A percentile compares a stretch with the other conserved stretches of the same genome.
Evolutionary conservation across 2,113 vertebrate species (phyloP).

Genomic region (Rattus rattus): DNA sequence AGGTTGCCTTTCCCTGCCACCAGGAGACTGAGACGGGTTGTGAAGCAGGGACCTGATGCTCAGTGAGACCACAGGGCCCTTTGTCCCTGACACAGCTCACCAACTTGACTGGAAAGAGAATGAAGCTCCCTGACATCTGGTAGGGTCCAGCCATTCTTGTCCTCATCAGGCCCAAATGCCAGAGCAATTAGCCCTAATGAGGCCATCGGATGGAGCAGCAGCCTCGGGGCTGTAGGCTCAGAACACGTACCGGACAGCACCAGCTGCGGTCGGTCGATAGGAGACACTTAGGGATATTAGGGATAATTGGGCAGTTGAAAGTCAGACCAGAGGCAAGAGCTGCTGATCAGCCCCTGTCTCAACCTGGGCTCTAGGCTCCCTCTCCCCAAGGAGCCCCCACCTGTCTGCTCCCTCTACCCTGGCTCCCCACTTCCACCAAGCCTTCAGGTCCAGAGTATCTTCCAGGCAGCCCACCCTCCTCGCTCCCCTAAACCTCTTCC

Average conservation of each 20-base stretch:
- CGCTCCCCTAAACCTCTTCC: no score
- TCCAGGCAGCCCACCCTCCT: not conserved
- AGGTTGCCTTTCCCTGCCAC: not conserved
- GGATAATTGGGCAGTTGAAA: slow-evolving; percentile 78
- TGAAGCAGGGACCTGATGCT: not conserved
- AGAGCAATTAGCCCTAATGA: slow-evolving; percentile 74
- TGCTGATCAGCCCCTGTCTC: not conserved
- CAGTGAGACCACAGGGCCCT: not conserved
- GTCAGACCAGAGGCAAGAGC: slow-evolving; percentile 14
- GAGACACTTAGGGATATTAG: slow-evolving; percentile 57
- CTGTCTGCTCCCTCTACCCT: not conserved
- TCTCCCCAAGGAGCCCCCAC: rapidly evolving
- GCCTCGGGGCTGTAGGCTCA: not conserved
- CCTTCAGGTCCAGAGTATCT: not conserved
- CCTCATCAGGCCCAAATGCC: slow-evolving; percentile 68
- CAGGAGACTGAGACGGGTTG: no score
- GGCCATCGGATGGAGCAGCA: not conserved
- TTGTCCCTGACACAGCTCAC: not conserved
- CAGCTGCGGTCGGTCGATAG: slow-evolving; percentile 77
- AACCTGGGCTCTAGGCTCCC: not conserved
- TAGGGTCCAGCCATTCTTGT: not conserved
- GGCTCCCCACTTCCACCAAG: not conserved
- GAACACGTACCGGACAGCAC: not conserved
- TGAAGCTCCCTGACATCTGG: not conserved
- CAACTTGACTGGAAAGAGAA: not conserved